Conservation (phyloP, 2,113 vertebrate genomes). For the Morone chrysops region DNA sequence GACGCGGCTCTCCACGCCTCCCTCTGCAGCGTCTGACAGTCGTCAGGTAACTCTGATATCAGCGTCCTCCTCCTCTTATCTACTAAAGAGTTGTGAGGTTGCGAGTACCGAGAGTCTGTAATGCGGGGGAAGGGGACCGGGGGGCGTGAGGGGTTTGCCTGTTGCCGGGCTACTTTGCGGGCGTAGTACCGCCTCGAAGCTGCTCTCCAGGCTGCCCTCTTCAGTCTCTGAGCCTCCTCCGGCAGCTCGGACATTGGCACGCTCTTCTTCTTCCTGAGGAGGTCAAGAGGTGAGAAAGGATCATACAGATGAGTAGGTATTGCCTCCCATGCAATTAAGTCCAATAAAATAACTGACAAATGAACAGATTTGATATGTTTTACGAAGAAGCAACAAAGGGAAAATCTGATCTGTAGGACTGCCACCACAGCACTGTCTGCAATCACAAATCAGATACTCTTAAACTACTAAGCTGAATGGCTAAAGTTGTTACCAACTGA, state of each 20-base stretch:
- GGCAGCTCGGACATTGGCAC: constrained; percentile 59
- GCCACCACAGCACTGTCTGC: not conserved
- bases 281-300: not conserved
- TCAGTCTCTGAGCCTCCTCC: constrained; percentile 74
- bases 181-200: constrained; percentile 79
- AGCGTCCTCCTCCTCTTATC: constrained; percentile 23
- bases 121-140: constrained; percentile 6
- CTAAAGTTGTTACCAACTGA: not conserved
- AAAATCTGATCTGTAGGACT: not conserved
- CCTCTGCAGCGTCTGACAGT: constrained; percentile 60
- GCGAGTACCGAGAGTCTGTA: not conserved
- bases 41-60: constrained; percentile 38
- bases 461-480: not conserved
- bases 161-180: constrained; percentile 75
- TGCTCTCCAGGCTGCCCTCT: constrained; percentile 78
- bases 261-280: constrained; percentile 61
- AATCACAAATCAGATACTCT: not conserved
- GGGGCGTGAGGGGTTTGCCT: not conserved
- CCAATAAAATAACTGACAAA: not conserved
- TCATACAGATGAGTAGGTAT: not conserved
- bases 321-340: too few relatives aligned
- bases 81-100: not conserved
- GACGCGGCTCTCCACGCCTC: constrained; percentile 75
- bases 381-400: not conserved
- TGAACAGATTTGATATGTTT: not conserved